These are phyloP conservation scores for Dyspetes luteomarginatus DNA, from an alignment of 2,888 invertebrate genomes.

Conservation along the genomic window DNA sequence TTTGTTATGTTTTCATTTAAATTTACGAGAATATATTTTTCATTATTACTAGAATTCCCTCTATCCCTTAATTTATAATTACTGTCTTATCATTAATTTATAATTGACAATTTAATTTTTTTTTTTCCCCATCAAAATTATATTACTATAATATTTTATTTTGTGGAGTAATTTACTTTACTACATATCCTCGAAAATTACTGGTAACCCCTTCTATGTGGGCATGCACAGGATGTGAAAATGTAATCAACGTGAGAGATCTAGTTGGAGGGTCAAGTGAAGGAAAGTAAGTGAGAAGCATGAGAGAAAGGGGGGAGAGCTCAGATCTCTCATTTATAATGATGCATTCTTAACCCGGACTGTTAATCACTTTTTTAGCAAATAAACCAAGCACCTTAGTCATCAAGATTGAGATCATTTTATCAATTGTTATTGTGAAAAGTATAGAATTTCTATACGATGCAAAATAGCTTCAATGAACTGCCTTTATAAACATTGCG, in stretches of 20 bases:
- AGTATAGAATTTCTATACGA: constrained; percentile 6
- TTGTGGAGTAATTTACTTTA: constrained; percentile 19
- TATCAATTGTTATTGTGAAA: constrained; percentile 25
- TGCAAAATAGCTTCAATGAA: background rate
- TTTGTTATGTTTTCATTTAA: too few relatives aligned
- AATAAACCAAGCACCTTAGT: constrained; percentile 9
- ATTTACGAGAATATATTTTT: too few relatives aligned
- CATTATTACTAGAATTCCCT: too few relatives aligned
- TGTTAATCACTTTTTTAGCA: constrained; percentile 31
- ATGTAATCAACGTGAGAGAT: constrained; percentile 78
- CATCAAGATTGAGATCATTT: constrained; percentile 28
- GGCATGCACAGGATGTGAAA: constrained; percentile 61
- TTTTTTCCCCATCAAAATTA: background rate
- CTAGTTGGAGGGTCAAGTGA: constrained; percentile 71
- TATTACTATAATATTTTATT: constrained; percentile 30
- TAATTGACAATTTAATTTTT: constrained; percentile 13
- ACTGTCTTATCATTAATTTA: too few relatives aligned
- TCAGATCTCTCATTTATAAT: constrained; percentile 27
- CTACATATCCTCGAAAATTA: constrained; percentile 25
- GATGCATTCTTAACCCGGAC: constrained; percentile 48
- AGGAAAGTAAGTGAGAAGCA: constrained; percentile 56
- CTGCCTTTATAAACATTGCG: too few relatives aligned
- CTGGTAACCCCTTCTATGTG: constrained; percentile 17
- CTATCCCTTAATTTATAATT: too few relatives aligned
- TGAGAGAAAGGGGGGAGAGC: background rate